phyloP scores from a whole-genome alignment of 2,888 invertebrate species.

The Mellilla xanthometata region DNA sequence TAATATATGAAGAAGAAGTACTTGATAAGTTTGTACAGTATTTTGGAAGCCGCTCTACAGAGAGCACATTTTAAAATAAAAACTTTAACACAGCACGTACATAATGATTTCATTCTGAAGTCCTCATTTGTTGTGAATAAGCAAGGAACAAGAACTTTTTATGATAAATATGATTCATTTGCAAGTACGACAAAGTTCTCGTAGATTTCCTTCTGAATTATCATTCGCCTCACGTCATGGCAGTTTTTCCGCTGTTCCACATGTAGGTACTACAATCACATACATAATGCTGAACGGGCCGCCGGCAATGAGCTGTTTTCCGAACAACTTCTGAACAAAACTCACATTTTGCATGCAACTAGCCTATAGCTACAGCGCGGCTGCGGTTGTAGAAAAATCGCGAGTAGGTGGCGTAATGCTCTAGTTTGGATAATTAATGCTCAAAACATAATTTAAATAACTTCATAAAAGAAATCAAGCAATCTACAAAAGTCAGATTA shows the following conservation, averaged over 20 bases:
- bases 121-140: too few species aligned
- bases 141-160: neutral
- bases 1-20: too few species aligned
- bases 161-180: conserved; percentile 14
- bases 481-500: too few species aligned
- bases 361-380: conserved; percentile 35
- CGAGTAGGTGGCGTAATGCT: neutral
- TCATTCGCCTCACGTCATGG: conserved; percentile 29
- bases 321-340: conserved; percentile 41
- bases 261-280: conserved; percentile 33
- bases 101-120: too few species aligned
- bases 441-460: too few species aligned
- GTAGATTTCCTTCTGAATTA: conserved; percentile 28
- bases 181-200: conserved; percentile 13
- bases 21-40: too few species aligned
- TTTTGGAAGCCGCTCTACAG: too few species aligned
- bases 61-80: too few species aligned
- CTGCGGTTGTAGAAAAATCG: conserved; percentile 10
- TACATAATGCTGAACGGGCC: conserved; percentile 31
- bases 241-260: conserved; percentile 28
- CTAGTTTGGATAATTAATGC: neutral
- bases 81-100: too few species aligned
- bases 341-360: conserved; percentile 60
- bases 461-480: too few species aligned
- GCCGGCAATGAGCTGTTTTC: conserved; percentile 36